phyloP scores from a whole-genome alignment of 2,797 vertebrate species.

The Morus bassanus region DNA sequence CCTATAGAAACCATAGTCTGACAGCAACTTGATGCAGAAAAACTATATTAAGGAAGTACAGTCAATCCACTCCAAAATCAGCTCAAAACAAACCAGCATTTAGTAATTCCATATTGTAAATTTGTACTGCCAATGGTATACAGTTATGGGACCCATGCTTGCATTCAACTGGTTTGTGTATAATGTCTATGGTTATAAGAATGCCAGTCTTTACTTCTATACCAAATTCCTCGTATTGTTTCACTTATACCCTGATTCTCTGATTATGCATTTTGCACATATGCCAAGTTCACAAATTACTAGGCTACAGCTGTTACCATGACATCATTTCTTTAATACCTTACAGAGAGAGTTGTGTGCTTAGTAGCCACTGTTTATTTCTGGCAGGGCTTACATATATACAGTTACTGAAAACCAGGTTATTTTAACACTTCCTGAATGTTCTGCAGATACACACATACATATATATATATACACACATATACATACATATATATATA shows the following conservation, averaged over 20 bases:
- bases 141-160: background rate
- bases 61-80: background rate
- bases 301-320: background rate
- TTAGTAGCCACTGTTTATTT: background rate
- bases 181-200: background rate
- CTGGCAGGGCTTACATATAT: background rate
- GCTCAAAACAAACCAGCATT: background rate
- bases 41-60: background rate
- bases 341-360: background rate
- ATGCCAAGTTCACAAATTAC: background rate
- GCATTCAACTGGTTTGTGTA: background rate
- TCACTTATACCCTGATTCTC: background rate
- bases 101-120: background rate
- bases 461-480: background rate
- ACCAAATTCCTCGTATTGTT: background rate
- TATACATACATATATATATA: background rate
- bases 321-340: background rate
- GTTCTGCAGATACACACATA: background rate
- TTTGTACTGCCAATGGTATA: background rate
- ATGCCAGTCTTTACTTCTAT: background rate
- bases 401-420: background rate
- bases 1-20: background rate
- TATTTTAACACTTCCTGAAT: background rate
- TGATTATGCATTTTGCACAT: background rate
- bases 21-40: background rate